phyloP scores from a whole-genome alignment of 2,888 invertebrate species.

The Lycophotia porphyrea region DNA sequence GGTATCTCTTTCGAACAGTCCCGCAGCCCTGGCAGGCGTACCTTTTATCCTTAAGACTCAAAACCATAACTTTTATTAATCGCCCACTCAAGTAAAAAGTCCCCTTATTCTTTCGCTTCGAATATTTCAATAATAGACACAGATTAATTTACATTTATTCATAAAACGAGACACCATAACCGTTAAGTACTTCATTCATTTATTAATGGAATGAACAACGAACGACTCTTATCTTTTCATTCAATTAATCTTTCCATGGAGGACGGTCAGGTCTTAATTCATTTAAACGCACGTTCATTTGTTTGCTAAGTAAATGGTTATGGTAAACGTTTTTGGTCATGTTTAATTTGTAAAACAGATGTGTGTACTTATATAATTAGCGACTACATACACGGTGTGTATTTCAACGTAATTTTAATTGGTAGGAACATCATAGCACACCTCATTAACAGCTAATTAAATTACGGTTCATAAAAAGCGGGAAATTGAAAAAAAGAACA shows the following conservation, averaged over 20 bases:
- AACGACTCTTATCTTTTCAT: slow-evolving; percentile 72
- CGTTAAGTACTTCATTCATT: slow-evolving; percentile 51
- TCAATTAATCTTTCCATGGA: slow-evolving; percentile 76
- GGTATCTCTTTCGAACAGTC: too few species aligned
- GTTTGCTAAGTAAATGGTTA: slow-evolving; percentile 54
- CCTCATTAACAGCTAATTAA: slow-evolving; percentile 10
- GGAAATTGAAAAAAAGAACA: slow-evolving; percentile 6
- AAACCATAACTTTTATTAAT: slow-evolving; percentile 14
- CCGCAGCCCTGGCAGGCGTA: too few species aligned
- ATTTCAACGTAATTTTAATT: slow-evolving; percentile 47
- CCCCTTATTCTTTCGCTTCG: slow-evolving; percentile 13
- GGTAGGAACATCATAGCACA: slow-evolving; percentile 12
- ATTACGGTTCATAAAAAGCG: neutral
- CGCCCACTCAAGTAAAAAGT: slow-evolving; percentile 13
- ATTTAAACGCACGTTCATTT: slow-evolving; percentile 61
- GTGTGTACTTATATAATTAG: slow-evolving; percentile 50
- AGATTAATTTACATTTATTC: slow-evolving; percentile 53
- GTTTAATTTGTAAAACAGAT: slow-evolving; percentile 57
- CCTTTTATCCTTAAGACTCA: neutral
- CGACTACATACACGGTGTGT: slow-evolving; percentile 36
- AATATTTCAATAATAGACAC: slow-evolving; percentile 42
- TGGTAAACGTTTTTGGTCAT: slow-evolving; percentile 54
- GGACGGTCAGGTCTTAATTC: slow-evolving; percentile 69
- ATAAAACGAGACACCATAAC: slow-evolving; percentile 63
- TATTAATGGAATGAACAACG: slow-evolving; percentile 75